phyloP scores from a whole-genome alignment of 2,888 invertebrate species.

The Leucozona laternaria region DNA sequence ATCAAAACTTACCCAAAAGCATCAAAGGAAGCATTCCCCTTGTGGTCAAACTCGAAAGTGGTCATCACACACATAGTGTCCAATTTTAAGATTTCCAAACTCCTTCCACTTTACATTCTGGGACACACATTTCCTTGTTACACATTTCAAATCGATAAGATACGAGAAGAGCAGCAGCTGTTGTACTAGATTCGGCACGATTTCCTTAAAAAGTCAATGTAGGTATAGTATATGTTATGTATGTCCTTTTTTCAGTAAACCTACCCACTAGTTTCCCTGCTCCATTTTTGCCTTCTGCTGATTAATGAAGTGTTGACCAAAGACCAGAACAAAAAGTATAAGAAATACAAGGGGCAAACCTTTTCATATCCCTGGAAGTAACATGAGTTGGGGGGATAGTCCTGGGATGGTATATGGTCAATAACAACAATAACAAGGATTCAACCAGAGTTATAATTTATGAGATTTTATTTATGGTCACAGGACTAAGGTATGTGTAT shows the following conservation, averaged over 20 bases:
- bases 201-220: conserved; percentile 16
- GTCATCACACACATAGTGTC: conserved; percentile 18
- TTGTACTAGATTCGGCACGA: conserved; percentile 20
- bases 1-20: neutral
- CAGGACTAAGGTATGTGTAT: conserved; percentile 23
- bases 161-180: conserved; percentile 42
- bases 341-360: conserved; percentile 33
- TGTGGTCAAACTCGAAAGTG: neutral
- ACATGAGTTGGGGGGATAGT: conserved; percentile 19
- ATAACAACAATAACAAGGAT: conserved; percentile 54
- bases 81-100: conserved; percentile 33
- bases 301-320: conserved; percentile 73
- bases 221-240: neutral
- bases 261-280: neutral
- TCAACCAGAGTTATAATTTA: conserved; percentile 66
- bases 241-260: conserved; percentile 6
- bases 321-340: conserved; percentile 36
- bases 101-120: conserved; percentile 1
- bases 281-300: conserved; percentile 56
- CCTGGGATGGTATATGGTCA: conserved; percentile 43
- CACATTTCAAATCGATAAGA: conserved; percentile 44
- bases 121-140: conserved; percentile 17
- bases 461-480: conserved; percentile 61
- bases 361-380: conserved; percentile 56
- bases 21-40: neutral